Base-by-base conservation (phyloP, 1,140 invertebrate genomes). In the Drosophila arizonae region DNA sequence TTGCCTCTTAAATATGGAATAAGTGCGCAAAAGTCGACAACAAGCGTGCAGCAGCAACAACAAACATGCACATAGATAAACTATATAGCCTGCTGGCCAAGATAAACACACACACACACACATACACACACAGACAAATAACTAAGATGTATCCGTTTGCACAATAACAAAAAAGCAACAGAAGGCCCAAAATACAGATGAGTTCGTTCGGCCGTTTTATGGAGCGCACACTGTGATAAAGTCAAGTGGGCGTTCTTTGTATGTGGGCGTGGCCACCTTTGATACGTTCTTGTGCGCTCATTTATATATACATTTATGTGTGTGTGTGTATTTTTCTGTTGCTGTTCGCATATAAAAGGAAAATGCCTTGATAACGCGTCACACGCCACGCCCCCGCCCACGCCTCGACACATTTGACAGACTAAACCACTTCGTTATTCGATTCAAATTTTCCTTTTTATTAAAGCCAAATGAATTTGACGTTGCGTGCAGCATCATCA, bases 1-100 rank as follows among this genome's bases (percentile, higher is more conserved):
- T 90, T 90, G 90, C 90, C 89, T 87, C 89, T 91, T 91, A 91
- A 91, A 88, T 91, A 90, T 90, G 89, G 79, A 82, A 90, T 90
- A 90, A 90, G 90, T 89, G 85, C 77, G 77, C 75, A 87, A 80
- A 85, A 89, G 71, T 80, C 62, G 55, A 66, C 64, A 72, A 73
- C 69, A 84, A 76, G 63, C 58, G 21, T 17, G 21, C 36, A 39
- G 36, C 36, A 33, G 10, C 65, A 68, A 73, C 64, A 67, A 65
- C 79, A 79, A 89, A 89, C 80, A 89, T 89, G 81, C 81, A 86
- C 81, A 86, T 81, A 79, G 81, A 81, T 90, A 79, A 89, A 90
- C 81, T 88, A 87, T 87, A 79, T 88, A 71, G 79, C 50, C 82
- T 81, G 70, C 73, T 79, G 69, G 81, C 76, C 70, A 90, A 88